Conservation (phyloP, 2,888 invertebrate species). For the Bedellia somnulentella region DNA sequence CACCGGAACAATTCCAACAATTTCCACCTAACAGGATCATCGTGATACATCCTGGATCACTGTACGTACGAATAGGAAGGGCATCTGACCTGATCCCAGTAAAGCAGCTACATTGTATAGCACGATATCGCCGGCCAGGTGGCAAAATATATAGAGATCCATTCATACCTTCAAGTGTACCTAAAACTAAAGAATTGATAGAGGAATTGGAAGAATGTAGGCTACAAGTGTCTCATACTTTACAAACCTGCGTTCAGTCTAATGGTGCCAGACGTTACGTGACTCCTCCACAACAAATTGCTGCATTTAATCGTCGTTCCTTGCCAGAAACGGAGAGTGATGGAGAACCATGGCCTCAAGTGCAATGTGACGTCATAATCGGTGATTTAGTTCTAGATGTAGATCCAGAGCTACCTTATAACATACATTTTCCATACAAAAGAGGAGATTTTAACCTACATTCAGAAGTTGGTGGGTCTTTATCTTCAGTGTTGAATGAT, state of each 20-base stretch:
- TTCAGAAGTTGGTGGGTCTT: slow-evolving; percentile 79
- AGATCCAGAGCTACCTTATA: slow-evolving; percentile 71
- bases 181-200: slow-evolving; percentile 67
- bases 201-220: slow-evolving; percentile 84
- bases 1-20: slow-evolving; percentile 57
- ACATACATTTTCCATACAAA: slow-evolving; percentile 87
- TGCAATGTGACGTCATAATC: slow-evolving; percentile 67
- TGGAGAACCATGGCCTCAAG: slow-evolving; percentile 65
- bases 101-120: slow-evolving; percentile 83
- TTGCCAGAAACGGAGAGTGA: slow-evolving; percentile 67
- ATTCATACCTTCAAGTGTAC: slow-evolving; percentile 66
- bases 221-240: slow-evolving; percentile 78
- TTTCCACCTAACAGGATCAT: slow-evolving; percentile 81
- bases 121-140: slow-evolving; percentile 63
- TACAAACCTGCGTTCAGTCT: slow-evolving; percentile 84
- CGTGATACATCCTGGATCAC: slow-evolving; percentile 94
- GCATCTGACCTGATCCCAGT: slow-evolving; percentile 89
- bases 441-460: slow-evolving; percentile 89
- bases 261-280: slow-evolving; percentile 80
- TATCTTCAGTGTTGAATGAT: slow-evolving; percentile 81
- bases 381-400: slow-evolving; percentile 78
- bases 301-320: slow-evolving; percentile 82
- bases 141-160: slow-evolving; percentile 64
- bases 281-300: slow-evolving; percentile 87
- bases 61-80: slow-evolving; percentile 84